phyloP scores from a whole-genome alignment of 2,113 vertebrate species.

The Condylura cristata region DNA sequence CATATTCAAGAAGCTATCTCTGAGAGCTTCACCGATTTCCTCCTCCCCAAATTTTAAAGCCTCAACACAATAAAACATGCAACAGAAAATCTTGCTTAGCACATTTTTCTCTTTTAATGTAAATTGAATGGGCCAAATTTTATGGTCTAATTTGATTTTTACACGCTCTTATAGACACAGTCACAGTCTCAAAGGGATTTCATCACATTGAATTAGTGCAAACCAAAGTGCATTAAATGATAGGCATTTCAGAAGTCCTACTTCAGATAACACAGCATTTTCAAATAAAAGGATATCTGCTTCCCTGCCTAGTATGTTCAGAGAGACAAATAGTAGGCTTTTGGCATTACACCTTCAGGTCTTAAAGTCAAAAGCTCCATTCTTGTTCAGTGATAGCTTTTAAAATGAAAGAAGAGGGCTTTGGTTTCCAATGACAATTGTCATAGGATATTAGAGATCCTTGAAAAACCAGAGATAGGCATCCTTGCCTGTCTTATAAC shows the following conservation, averaged over 20 bases:
- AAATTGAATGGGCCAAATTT: constrained; percentile 66
- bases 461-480: constrained; percentile 70
- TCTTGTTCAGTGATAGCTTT: constrained; percentile 78
- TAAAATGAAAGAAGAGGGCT: constrained; percentile 77
- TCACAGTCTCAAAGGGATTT: constrained; percentile 71
- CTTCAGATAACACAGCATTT: constrained; percentile 57
- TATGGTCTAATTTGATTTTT: constrained; percentile 76
- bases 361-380: constrained; percentile 79
- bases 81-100: constrained; percentile 64
- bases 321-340: constrained; percentile 67
- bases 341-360: constrained; percentile 58
- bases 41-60: constrained; percentile 42
- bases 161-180: constrained; percentile 55
- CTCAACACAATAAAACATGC: constrained; percentile 53
- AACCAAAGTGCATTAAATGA: constrained; percentile 64
- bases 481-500: constrained; percentile 72
- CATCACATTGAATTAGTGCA: constrained; percentile 67
- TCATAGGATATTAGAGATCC: constrained; percentile 73
- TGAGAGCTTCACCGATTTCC: constrained; percentile 45
- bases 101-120: constrained; percentile 67
- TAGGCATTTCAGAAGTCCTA: constrained; percentile 38
- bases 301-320: constrained; percentile 24
- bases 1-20: constrained; percentile 19
- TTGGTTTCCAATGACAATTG: constrained; percentile 73
- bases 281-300: constrained; percentile 48